phyloP scores from a whole-genome alignment of 2,888 invertebrate species.

The Ectobius pallidus region DNA sequence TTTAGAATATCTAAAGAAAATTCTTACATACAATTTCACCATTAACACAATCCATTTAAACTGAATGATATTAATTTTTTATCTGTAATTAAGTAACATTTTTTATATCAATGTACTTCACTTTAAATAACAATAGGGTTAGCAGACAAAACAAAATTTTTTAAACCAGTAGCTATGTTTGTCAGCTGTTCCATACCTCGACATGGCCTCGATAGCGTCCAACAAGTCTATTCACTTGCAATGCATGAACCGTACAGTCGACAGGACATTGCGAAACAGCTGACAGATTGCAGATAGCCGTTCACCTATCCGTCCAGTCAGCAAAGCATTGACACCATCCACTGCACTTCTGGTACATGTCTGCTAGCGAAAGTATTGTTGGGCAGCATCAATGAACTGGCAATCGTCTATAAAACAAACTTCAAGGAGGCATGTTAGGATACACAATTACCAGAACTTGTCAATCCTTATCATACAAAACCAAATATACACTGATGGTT shows the following conservation, averaged over 20 bases:
- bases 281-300: conserved; percentile 16
- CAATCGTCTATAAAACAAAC: not conserved
- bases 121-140: too few species aligned
- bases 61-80: too few species aligned
- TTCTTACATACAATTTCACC: too few species aligned
- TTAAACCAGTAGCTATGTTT: not conserved
- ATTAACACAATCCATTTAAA: too few species aligned
- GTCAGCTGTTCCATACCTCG: not conserved
- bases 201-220: not conserved
- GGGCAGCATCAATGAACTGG: not conserved
- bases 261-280: not conserved
- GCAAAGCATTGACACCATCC: conserved; percentile 13
- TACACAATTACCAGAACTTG: not conserved
- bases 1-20: too few species aligned
- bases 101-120: too few species aligned
- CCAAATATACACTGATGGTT: too few species aligned
- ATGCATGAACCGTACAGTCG: conserved; percentile 1
- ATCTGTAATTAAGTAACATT: too few species aligned
- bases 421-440: not conserved
- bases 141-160: too few species aligned
- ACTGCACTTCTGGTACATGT: not conserved
- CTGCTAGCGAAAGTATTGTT: not conserved
- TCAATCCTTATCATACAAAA: too few species aligned
- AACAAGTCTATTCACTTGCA: not conserved
- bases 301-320: conserved; percentile 22